phyloP scores from a whole-genome alignment of 2,888 invertebrate genomes.

The Plemyria rubiginata region DNA sequence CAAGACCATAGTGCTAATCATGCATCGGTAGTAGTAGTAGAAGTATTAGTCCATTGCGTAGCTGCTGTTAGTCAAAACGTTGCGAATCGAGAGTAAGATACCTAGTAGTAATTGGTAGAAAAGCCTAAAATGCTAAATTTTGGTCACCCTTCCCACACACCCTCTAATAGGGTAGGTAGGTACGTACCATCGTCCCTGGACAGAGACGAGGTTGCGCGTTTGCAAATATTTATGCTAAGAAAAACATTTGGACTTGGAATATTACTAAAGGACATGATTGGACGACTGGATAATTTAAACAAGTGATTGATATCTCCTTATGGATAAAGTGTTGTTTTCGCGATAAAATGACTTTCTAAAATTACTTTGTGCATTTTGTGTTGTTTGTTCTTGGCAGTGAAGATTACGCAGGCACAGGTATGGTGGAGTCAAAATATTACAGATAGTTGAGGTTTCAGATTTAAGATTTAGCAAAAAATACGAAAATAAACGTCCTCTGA shows the following conservation, averaged over 20 bases:
- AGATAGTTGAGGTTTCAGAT: too few species aligned
- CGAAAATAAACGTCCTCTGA: too few species aligned
- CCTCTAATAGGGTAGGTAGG: slow-evolving; percentile 38
- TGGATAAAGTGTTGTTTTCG: slow-evolving; percentile 13
- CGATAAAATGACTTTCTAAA: slow-evolving; percentile 6
- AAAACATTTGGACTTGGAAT: slow-evolving; percentile 9
- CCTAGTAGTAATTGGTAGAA: too few species aligned
- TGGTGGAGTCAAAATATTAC: not conserved
- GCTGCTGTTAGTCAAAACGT: not conserved
- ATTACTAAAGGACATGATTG: not conserved
- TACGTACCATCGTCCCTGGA: slow-evolving; percentile 44
- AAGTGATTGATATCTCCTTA: not conserved
- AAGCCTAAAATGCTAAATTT: slow-evolving; percentile 1
- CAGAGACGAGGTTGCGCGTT: slow-evolving; percentile 44
- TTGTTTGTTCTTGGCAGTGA: slow-evolving; percentile 5
- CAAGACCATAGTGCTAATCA: too few species aligned
- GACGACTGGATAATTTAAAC: not conserved
- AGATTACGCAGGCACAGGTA: not conserved
- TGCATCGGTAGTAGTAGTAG: too few species aligned
- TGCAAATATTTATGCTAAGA: slow-evolving; percentile 36
- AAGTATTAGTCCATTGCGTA: too few species aligned
- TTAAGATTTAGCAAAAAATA: too few species aligned
- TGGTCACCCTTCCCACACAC: slow-evolving; percentile 49
- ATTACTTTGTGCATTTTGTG: not conserved
- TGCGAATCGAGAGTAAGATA: not conserved